phyloP scores from a whole-genome alignment of 1,140 invertebrate genomes.

The Heliconius eleuchia region DNA sequence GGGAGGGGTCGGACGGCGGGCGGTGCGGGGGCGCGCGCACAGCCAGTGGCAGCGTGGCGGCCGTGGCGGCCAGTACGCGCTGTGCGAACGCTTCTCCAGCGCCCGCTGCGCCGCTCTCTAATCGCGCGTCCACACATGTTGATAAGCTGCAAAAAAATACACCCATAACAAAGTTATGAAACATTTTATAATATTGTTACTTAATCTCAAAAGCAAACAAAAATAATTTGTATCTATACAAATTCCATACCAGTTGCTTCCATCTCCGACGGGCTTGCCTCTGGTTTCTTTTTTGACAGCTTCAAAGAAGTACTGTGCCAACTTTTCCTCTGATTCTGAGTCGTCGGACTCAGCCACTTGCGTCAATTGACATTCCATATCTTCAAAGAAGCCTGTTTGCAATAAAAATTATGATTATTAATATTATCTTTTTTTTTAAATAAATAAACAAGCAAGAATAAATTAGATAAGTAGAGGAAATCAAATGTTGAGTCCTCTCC shows the following conservation, averaged over 20 bases:
- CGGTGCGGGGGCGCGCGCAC: conserved; percentile 48
- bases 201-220: too few species aligned
- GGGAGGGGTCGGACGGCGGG: conserved; percentile 34
- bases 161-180: neutral
- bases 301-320: conserved; percentile 61
- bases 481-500: too few species aligned
- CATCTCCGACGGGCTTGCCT: conserved; percentile 51
- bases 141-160: conserved; percentile 51
- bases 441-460: neutral
- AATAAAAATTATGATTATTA: neutral
- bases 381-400: conserved; percentile 36
- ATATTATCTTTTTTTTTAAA: neutral
- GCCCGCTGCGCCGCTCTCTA: conserved; percentile 85
- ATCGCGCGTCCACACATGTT: conserved; percentile 84
- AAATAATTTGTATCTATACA: neutral
- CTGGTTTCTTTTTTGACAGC: conserved; percentile 59
- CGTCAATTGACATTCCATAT: conserved; percentile 58
- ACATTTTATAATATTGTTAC: too few species aligned
- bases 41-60: conserved; percentile 56
- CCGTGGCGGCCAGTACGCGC: conserved; percentile 81
- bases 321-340: conserved; percentile 65
- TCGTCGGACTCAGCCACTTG: conserved; percentile 68
- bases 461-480: too few species aligned
- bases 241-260: conserved; percentile 30
- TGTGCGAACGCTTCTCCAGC: conserved; percentile 89